phyloP scores from a whole-genome alignment of 2,888 invertebrate genomes.

The Seira musarum region DNA sequence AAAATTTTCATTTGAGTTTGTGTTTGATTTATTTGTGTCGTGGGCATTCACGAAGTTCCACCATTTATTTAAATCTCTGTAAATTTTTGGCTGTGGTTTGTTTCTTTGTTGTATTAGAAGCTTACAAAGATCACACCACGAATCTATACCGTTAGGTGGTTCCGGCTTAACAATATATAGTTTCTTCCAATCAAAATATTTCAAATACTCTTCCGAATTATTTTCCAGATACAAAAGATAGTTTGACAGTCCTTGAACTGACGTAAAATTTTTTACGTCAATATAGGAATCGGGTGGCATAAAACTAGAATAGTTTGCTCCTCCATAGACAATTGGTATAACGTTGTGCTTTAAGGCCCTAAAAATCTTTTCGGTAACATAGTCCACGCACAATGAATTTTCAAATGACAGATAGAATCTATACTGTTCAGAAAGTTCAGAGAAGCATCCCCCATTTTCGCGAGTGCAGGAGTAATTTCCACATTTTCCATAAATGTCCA shows the following conservation, averaged over 20 bases:
- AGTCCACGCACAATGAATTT: slow-evolving; percentile 51
- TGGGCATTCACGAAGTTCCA: too few relatives aligned
- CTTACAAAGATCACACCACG: too few relatives aligned
- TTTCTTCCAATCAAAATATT: slow-evolving; percentile 59
- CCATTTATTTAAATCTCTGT: too few relatives aligned
- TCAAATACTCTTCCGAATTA: slow-evolving; percentile 53
- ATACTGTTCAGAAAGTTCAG: slow-evolving; percentile 23
- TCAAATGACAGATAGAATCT: slow-evolving; percentile 55
- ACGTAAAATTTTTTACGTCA: slow-evolving; percentile 69
- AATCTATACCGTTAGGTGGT: too few relatives aligned
- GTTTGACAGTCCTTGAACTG: slow-evolving; percentile 67
- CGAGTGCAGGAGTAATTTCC: slow-evolving; percentile 22
- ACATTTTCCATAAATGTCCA: slow-evolving; percentile 50
- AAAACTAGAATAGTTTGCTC: not conserved
- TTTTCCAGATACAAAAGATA: slow-evolving; percentile 67
- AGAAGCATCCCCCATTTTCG: slow-evolving; percentile 8
- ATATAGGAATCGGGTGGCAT: slow-evolving; percentile 65
- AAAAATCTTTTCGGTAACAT: slow-evolving; percentile 57
- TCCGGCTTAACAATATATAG: too few relatives aligned
- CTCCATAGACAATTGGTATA: slow-evolving; percentile 54
- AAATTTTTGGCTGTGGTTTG: too few relatives aligned
- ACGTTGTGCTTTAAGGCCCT: slow-evolving; percentile 35
- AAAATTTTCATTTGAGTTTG: too few relatives aligned
- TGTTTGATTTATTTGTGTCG: too few relatives aligned
- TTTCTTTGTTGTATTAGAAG: too few relatives aligned